phyloP scores from a whole-genome alignment of 1,140 invertebrate genomes.

The silkworm (Bombyx mori) region DNA sequence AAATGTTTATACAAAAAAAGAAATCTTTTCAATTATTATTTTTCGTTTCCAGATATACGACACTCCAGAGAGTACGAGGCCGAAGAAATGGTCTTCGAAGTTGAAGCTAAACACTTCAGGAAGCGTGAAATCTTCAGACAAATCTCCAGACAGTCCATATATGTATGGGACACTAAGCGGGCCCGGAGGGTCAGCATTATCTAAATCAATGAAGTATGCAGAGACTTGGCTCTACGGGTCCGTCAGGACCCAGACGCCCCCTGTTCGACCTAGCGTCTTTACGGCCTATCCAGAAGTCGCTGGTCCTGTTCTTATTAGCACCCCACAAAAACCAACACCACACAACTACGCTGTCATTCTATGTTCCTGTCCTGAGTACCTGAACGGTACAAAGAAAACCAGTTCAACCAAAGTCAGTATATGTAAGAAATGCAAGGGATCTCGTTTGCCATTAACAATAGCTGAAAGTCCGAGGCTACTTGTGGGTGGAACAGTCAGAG shows the following conservation, averaged over 20 bases:
- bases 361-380: slow-evolving; percentile 83
- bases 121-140: slow-evolving; percentile 58
- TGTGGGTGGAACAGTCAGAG: slow-evolving; percentile 73
- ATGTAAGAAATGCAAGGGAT: slow-evolving; percentile 86
- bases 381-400: slow-evolving; percentile 80
- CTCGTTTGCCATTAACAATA: slow-evolving; percentile 76
- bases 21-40: slow-evolving; percentile 3
- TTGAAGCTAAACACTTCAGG: slow-evolving; percentile 59
- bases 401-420: slow-evolving; percentile 77
- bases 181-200: slow-evolving; percentile 74
- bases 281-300: slow-evolving; percentile 71
- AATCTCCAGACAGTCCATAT: slow-evolving; percentile 59
- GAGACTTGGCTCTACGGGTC: slow-evolving; percentile 87
- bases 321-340: slow-evolving; percentile 65
- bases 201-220: slow-evolving; percentile 86
- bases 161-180: slow-evolving; percentile 65
- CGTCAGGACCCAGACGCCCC: slow-evolving; percentile 75
- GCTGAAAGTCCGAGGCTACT: slow-evolving; percentile 65
- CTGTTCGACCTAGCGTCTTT: slow-evolving; percentile 64
- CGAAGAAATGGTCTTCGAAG: slow-evolving; percentile 67
- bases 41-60: slow-evolving; percentile 58
- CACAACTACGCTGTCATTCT: slow-evolving; percentile 78
- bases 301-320: slow-evolving; percentile 69
- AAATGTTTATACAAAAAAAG: neutral
- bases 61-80: slow-evolving; percentile 42